Evolutionary conservation across 2,797 vertebrate species (phyloP).

Genomic region (Harpagifer antarcticus): DNA sequence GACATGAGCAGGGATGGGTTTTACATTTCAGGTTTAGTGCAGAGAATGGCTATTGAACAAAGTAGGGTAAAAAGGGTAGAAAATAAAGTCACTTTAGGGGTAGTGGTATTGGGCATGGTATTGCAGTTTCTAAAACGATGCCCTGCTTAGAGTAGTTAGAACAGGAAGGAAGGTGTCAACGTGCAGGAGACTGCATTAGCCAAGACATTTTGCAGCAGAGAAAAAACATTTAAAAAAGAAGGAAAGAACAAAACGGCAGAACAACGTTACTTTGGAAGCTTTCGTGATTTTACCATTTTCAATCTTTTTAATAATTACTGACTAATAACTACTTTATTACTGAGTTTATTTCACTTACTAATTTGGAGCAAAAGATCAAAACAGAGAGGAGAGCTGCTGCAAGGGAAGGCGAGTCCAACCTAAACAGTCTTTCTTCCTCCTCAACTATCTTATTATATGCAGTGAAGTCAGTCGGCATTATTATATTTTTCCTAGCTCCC

Average conservation of each 20-base stretch:
- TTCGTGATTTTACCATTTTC: no score
- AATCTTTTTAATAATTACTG: no score
- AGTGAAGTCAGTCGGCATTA: conserved; percentile 18
- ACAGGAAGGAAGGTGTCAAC: not conserved
- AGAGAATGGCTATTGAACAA: not conserved
- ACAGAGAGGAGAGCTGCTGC: not conserved
- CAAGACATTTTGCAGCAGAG: not conserved
- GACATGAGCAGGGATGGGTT: not conserved
- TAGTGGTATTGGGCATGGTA: no score
- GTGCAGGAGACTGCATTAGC: not conserved
- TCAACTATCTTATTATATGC: not conserved
- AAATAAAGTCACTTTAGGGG: no score
- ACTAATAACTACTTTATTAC: not conserved
- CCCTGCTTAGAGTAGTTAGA: not conserved
- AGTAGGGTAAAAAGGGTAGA: no score
- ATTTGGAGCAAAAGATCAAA: conserved; percentile 1
- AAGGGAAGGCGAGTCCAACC: conserved; percentile 12
- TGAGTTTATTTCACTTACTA: not conserved
- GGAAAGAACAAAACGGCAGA: no score
- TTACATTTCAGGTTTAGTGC: not conserved
- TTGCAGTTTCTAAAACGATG: no score
- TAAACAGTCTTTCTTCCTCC: not conserved
- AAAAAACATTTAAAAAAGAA: not conserved
- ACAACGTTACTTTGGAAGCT: no score
- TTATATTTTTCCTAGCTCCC: conserved; percentile 14